Base-by-base conservation (phyloP, 2,797 vertebrate genomes). In the Periophthalmus magnuspinnatus region DNA sequence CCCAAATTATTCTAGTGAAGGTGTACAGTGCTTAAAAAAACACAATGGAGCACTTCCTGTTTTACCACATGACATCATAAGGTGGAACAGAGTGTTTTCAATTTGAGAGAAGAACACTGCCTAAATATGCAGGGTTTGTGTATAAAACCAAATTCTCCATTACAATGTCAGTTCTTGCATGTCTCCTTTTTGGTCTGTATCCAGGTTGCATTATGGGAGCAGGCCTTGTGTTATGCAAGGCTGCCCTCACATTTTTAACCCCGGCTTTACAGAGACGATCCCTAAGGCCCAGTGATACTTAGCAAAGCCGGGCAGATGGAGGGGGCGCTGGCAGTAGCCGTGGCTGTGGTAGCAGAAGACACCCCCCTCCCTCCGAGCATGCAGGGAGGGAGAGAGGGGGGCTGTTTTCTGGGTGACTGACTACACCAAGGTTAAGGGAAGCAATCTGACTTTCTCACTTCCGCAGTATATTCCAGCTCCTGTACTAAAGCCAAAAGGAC, bases 341-440 rank as follows among this genome's bases (percentile, higher is more conserved):
- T 45, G 41, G 13, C 13, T 5, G 13, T 45, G 41, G 41, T 45
- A 45, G 3, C 41, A 14, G 41, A 14, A 41, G 41, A 45, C 38
- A 11, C 38, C 38, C 38, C 13, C 52, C 38, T 72, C 61, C 71
- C 61, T 64, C 36, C 50, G 69, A 70, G 67, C 2, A 16, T 41
- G 52, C 61, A 17, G 61, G 59, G 65, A 9, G 60, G 34, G 50
- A 65, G 22, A 14, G 11, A 57, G 33, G 62, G 34, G 71, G 57
- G 67, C 38, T 71, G 74, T 79, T 87, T 81, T 81, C 85, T 79
- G 82, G 90, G 80, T 89, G 87, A 85, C 60, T 86, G 81, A 80
- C 72, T 86, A 76, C 78, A 70, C 80, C 81, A 81, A 85, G 82
- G 84, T 87, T 88, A 81, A 86, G 65, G 55, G 63, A 86, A 70